Conservation (phyloP, 2,797 vertebrate genomes). For the Luscinia luscinia region DNA sequence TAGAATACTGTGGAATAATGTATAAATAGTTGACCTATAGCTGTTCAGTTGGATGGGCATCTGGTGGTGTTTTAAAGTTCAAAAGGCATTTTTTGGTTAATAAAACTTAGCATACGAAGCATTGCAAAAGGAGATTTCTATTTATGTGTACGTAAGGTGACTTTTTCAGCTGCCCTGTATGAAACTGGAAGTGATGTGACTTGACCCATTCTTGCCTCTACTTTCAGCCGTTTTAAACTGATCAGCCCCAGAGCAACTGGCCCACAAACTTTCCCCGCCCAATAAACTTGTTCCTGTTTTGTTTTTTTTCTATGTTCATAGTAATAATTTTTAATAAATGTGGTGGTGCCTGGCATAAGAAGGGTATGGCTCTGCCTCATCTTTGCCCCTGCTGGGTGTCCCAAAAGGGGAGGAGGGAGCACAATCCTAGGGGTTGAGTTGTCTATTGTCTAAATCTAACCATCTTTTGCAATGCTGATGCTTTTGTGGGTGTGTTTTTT, state of each 20-base stretch:
- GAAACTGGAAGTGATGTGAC: conserved; percentile 68
- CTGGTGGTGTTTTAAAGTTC: conserved; percentile 68
- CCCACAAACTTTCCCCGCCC: neutral
- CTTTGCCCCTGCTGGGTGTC: fast-evolving
- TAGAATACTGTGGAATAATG: conserved; percentile 77
- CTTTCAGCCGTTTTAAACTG: conserved; percentile 29
- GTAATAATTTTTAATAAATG: conserved; percentile 84
- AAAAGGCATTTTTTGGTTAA: conserved; percentile 21
- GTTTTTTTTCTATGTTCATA: conserved; percentile 74
- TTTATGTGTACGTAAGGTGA: conserved; percentile 69
- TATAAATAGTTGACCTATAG: conserved; percentile 76
- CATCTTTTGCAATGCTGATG: fast-evolving
- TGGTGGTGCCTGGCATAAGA: conserved; percentile 60
- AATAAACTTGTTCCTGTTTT: conserved; percentile 27
- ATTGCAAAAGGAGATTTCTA: conserved; percentile 23
- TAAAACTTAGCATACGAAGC: neutral
- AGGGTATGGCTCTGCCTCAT: neutral
- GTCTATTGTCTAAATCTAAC: neutral
- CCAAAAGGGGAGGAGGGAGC: neutral
- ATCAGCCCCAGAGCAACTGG: neutral
- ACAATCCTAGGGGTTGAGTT: fast-evolving
- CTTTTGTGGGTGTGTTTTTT: neutral
- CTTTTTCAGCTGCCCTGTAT: conserved; percentile 67
- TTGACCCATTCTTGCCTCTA: conserved; percentile 14
- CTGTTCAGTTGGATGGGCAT: conserved; percentile 53